Conservation (phyloP, 1,140 invertebrate species). For the Frieseomelitta varia region DNA sequence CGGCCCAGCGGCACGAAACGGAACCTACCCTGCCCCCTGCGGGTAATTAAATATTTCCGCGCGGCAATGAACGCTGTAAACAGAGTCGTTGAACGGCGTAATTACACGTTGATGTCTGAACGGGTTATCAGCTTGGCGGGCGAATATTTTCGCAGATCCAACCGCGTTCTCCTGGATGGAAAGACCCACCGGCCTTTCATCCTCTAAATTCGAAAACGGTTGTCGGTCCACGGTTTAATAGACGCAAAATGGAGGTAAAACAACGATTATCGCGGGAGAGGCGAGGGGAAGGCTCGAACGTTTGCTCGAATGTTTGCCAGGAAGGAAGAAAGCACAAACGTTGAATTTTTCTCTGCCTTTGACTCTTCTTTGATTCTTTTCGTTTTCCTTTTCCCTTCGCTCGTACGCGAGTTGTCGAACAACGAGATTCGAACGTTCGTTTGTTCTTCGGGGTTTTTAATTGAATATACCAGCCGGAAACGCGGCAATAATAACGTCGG, state of each 20-base stretch:
- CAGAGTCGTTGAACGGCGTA: conserved; percentile 44
- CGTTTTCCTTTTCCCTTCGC: background rate
- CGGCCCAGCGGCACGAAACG: conserved; percentile 10
- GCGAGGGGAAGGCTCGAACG: background rate
- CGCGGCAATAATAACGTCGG: background rate
- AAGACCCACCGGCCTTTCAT: background rate
- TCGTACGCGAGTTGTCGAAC: background rate
- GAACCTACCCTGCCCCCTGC: background rate
- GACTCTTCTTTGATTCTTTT: background rate
- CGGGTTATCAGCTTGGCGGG: conserved; percentile 10
- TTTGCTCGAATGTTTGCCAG: background rate
- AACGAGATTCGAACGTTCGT: background rate
- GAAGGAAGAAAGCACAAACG: background rate
- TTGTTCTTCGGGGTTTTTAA: background rate
- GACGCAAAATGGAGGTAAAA: too few species aligned
- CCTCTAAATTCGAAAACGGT: background rate
- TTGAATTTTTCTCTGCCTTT: background rate
- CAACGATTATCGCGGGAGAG: background rate
- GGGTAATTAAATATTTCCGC: conserved; percentile 72
- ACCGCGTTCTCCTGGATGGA: background rate
- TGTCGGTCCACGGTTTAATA: conserved; percentile 13
- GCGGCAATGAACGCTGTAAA: conserved; percentile 59
- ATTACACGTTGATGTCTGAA: conserved; percentile 52
- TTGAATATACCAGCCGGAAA: background rate
- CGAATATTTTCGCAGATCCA: conserved; percentile 4